phyloP scores from a whole-genome alignment of 1,140 invertebrate species.

The Solen grandis region DNA sequence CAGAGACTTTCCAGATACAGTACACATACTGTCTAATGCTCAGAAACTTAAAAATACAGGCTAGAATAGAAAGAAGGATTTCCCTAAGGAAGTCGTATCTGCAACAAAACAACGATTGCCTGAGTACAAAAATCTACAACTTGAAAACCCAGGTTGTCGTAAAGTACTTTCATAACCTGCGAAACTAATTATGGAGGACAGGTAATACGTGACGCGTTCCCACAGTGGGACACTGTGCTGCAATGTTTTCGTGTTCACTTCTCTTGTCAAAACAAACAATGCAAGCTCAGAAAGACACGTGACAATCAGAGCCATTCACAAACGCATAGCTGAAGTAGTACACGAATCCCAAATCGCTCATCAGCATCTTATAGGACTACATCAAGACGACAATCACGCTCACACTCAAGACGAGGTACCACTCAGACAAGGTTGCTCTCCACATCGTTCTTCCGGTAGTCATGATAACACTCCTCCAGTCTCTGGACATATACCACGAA shows the following conservation, averaged over 20 bases:
- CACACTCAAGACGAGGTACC: background rate
- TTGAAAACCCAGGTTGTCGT: background rate
- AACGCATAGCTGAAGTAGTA: background rate
- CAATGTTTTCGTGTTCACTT: background rate
- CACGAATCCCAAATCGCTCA: background rate
- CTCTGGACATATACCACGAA: background rate
- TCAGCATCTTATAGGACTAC: too few relatives aligned
- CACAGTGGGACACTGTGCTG: conserved; percentile 11
- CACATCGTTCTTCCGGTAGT: background rate
- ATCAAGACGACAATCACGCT: too few relatives aligned
- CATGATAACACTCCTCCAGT: background rate
- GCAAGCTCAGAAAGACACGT: background rate
- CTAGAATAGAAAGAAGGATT: conserved; percentile 9
- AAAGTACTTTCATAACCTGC: background rate
- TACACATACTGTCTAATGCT: conserved; percentile 10
- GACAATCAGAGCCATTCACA: background rate
- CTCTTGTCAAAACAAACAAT: too few relatives aligned
- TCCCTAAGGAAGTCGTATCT: background rate
- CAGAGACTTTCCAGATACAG: too few relatives aligned
- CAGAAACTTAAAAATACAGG: background rate
- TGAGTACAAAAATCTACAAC: background rate
- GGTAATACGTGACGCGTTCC: background rate
- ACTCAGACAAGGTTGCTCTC: background rate
- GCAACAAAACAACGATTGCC: background rate
- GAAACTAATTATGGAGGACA: background rate